These are phyloP conservation scores for Leptinotarsa rubiginosa DNA, from an alignment of 2,888 invertebrate genomes.

Conservation along the genomic window DNA sequence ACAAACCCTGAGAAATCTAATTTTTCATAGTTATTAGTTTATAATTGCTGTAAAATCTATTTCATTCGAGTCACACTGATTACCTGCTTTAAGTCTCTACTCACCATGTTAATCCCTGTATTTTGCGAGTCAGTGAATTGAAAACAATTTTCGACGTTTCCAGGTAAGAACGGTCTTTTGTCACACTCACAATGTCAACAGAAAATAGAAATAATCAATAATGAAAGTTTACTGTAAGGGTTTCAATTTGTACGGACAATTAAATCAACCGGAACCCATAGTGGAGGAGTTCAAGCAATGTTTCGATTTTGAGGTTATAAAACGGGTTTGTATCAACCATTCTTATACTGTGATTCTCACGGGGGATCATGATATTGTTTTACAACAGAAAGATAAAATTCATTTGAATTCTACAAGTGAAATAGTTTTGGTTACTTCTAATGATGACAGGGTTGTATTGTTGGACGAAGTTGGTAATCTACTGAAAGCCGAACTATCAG, in stretches of 20 bases:
- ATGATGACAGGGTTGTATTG: slow-evolving; percentile 55
- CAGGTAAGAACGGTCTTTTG: slow-evolving; percentile 7
- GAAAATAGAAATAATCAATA: slow-evolving; percentile 57
- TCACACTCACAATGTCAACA: slow-evolving; percentile 20
- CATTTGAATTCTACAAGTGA: slow-evolving; percentile 13
- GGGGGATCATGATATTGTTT: slow-evolving; percentile 28
- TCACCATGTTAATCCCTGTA: slow-evolving; percentile 1
- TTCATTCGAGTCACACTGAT: background rate
- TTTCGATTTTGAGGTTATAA: slow-evolving; percentile 49
- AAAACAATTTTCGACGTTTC: background rate
- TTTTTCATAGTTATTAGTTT: background rate
- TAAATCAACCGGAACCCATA: slow-evolving; percentile 44
- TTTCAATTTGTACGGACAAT: slow-evolving; percentile 64
- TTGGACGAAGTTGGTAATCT: slow-evolving; percentile 53
- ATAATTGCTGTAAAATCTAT: background rate
- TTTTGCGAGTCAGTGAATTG: background rate
- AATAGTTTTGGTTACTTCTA: slow-evolving; percentile 50
- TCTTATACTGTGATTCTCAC: slow-evolving; percentile 47
- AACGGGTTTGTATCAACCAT: slow-evolving; percentile 54
- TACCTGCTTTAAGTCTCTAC: background rate
- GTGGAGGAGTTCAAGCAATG: slow-evolving; percentile 51
- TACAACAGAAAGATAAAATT: slow-evolving; percentile 25
- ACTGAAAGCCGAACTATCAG: slow-evolving; percentile 51
- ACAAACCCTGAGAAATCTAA: slow-evolving; percentile 2
- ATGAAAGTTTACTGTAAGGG: slow-evolving; percentile 63